Base-by-base conservation (phyloP, 2,888 invertebrate species). In the Mongoloraphidia duomilia region DNA sequence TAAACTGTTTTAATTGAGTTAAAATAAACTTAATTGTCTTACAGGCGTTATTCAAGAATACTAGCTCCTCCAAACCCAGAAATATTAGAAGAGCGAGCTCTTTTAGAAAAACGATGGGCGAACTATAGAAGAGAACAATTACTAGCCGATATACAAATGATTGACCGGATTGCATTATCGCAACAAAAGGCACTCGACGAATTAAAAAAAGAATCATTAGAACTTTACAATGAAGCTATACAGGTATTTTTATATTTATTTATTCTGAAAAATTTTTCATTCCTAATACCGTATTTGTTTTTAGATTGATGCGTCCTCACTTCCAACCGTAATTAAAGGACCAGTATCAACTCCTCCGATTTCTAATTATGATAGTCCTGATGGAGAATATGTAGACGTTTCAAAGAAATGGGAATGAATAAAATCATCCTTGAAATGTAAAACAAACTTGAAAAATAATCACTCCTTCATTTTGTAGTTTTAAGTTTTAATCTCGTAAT, bases 371-470 rank as follows among this genome's bases (percentile, higher is more conserved):
- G 74, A 77, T 0, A 76, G 81, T 42, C 88, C 90, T 0, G 95
- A 97, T 68, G 97, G 97, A 38, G 91, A 94, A 59, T 95, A 92
- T 62, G 64, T 79, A 17, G 85, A 94, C 63, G 71, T 84, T 34
- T 80, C 89, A 0, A 85, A 78, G 64, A 85, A 84, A 61, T 90
- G 87, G 85, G 76, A 80, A 52, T 75, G 74, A 53, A 42, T 13
- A 6, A 26, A 6, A 26, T 3, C 26, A 26, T 26, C 26, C 2
- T 17, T 17, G 26, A 26, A 26, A 26, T 26, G 26, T 6, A 26
- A 26, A 26, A 26, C 6, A 26, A 6, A 26, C 6, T 26, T 5
- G 26, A 26, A 26, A 26, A 26, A 26, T 26, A 17, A 3, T 3
- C 6, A 6, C 6, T 3, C 3, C 26, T 26, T 17, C 17, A 6